Evolutionary conservation across 2,888 invertebrate genomes (phyloP).

Genomic region (Drosophila lacicola): DNA sequence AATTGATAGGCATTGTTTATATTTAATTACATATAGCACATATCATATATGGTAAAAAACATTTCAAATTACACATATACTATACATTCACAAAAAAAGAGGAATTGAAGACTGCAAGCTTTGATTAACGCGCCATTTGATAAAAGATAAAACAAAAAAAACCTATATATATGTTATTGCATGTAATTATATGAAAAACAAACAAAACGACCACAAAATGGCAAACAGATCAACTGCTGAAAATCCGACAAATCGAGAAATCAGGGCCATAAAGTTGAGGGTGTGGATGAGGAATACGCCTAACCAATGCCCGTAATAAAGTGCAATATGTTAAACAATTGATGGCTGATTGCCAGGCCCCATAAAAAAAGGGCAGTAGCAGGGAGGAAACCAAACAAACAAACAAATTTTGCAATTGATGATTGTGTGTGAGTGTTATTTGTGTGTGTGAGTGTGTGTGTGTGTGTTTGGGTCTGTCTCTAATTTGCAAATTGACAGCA

Average conservation of each 20-base stretch:
- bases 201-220: constrained; percentile 24
- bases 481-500: constrained; percentile 65
- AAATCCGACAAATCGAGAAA: constrained; percentile 26
- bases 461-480: constrained; percentile 21
- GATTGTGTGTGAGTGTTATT: constrained; percentile 10
- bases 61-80: background rate
- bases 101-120: constrained; percentile 7
- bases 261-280: constrained; percentile 38
- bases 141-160: constrained; percentile 12
- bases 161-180: constrained; percentile 5
- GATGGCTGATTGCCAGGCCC: constrained; percentile 63
- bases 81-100: background rate
- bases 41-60: background rate
- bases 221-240: constrained; percentile 17
- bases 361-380: constrained; percentile 21
- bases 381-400: constrained; percentile 19
- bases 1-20: no score
- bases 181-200: constrained; percentile 16
- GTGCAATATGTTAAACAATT: constrained; percentile 66
- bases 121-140: constrained; percentile 30
- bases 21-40: no score
- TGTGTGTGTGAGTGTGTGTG: background rate
- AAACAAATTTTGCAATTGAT: constrained; percentile 46
- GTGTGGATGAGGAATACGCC: background rate
- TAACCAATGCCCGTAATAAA: constrained; percentile 16